These are phyloP conservation scores for Prorops nasuta DNA, from an alignment of 1,140 invertebrate species.

Conservation along the genomic window DNA sequence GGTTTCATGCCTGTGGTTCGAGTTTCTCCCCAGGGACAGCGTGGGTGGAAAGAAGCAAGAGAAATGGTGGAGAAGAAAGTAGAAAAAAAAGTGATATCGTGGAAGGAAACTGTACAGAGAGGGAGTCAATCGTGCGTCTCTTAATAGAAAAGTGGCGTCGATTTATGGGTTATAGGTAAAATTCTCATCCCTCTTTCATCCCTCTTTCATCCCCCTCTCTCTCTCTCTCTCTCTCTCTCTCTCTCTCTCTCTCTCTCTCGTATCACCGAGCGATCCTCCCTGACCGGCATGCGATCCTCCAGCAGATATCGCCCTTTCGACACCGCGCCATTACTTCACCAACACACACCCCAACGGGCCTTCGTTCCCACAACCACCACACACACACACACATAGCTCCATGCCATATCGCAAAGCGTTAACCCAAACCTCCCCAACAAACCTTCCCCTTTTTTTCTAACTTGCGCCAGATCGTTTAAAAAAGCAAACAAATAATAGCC, in stretches of 20 bases:
- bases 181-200: constrained; percentile 19
- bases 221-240: constrained; percentile 13
- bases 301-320: constrained; percentile 43
- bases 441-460: too few species aligned
- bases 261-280: constrained; percentile 22
- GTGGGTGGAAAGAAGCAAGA: constrained; percentile 13
- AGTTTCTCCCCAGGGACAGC: too few species aligned
- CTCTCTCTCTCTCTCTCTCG: constrained; percentile 24
- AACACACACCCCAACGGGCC: too few species aligned
- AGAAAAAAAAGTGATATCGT: constrained; percentile 4
- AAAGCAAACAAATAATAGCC: too few species aligned
- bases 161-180: constrained; percentile 56
- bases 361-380: too few species aligned
- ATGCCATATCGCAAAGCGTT: too few species aligned
- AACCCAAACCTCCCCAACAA: too few species aligned
- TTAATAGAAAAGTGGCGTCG: constrained; percentile 55
- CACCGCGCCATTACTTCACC: too few species aligned
- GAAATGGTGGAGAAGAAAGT: constrained; percentile 2
- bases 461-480: too few species aligned
- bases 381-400: too few species aligned
- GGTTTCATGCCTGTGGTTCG: too few species aligned
- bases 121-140: constrained; percentile 50
- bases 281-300: constrained; percentile 24
- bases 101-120: constrained; percentile 6
- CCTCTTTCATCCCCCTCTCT: constrained; percentile 9